Conservation (phyloP, 1,140 invertebrate species). For the Mylabris phalerata region DNA sequence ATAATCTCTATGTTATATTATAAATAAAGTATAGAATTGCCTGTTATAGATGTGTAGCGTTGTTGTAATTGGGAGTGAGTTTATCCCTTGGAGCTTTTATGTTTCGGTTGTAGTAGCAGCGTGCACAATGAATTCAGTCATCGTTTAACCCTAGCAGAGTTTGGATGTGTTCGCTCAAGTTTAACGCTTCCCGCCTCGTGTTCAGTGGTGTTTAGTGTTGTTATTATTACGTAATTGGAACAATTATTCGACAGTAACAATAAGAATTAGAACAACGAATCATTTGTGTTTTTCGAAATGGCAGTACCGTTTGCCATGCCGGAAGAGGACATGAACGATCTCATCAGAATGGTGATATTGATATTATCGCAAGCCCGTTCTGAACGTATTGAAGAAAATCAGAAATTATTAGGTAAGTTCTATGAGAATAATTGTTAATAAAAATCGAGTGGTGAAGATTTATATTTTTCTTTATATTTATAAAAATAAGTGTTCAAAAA, state of each 20-base stretch:
- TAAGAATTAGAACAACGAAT: neutral
- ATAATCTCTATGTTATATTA: neutral
- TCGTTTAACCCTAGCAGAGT: neutral
- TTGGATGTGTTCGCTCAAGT: conserved; percentile 6
- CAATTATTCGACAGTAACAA: no score
- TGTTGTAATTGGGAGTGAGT: no score
- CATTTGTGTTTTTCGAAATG: conserved; percentile 28
- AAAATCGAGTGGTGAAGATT: no score
- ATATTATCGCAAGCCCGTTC: conserved; percentile 8
- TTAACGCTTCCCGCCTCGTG: conserved; percentile 12
- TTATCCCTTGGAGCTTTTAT: neutral
- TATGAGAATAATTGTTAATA: no score
- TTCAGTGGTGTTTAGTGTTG: conserved; percentile 10
- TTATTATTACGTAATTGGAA: neutral
- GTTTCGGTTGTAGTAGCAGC: neutral
- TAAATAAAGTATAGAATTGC: neutral
- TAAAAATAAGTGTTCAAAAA: neutral
- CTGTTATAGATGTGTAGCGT: no score
- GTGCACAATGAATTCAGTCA: conserved; percentile 2
- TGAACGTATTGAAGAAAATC: conserved; percentile 23
- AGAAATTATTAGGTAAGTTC: conserved; percentile 28
- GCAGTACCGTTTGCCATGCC: conserved; percentile 43
- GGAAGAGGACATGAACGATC: conserved; percentile 32
- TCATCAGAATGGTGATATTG: conserved; percentile 6
- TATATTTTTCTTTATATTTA: no score